phyloP scores from a whole-genome alignment of 2,888 invertebrate species.

The Drosophila cognata region DNA sequence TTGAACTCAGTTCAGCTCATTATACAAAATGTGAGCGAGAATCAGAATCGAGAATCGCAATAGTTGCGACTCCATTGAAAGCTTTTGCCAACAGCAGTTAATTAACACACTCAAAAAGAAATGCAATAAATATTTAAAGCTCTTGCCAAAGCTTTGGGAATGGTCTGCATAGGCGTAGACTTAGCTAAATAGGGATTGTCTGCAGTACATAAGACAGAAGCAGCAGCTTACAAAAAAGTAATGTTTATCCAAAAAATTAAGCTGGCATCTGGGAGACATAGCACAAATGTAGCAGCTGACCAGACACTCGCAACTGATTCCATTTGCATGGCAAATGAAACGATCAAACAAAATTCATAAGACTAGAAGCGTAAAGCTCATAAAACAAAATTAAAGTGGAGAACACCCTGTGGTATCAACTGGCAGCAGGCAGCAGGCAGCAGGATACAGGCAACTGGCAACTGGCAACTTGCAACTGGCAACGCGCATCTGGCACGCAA shows the following conservation, averaged over 20 bases:
- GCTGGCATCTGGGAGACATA: neutral
- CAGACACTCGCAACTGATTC: neutral
- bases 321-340: neutral
- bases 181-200: neutral
- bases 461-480: neutral
- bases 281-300: neutral
- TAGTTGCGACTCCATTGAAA: neutral
- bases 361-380: neutral
- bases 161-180: neutral
- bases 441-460: neutral
- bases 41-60: neutral
- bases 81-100: no score
- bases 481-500: slow-evolving; percentile 12
- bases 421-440: slow-evolving; percentile 11
- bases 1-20: slow-evolving; percentile 7
- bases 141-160: neutral
- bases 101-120: neutral
- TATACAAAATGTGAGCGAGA: neutral
- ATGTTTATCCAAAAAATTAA: neutral
- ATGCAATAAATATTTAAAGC: neutral
- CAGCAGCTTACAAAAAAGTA: neutral
- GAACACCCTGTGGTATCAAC: neutral
- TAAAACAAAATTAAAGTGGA: neutral
- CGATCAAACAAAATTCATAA: neutral
- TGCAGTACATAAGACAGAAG: neutral